phyloP scores from a whole-genome alignment of 2,797 vertebrate genomes.

The Brachyrhaphis roseni region DNA sequence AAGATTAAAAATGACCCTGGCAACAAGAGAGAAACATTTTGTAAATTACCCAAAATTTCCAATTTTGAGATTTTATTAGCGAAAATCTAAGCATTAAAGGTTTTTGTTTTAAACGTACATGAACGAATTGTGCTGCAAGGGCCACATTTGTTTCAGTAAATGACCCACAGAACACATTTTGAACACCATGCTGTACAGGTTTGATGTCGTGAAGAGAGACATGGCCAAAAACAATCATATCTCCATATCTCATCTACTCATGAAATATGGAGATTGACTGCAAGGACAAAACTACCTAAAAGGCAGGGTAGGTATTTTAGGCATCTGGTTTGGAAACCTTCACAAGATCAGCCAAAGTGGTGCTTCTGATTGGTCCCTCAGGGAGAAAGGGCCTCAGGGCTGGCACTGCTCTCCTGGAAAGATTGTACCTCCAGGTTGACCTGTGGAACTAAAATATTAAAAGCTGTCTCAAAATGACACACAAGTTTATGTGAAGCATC shows the following conservation, averaged over 20 bases:
- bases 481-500: background rate
- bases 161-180: no score
- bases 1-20: background rate
- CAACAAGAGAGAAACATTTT: background rate
- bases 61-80: background rate
- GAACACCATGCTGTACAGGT: background rate
- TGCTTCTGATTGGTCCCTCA: background rate
- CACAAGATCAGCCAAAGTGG: background rate
- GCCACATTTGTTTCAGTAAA: background rate
- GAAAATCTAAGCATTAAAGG: background rate
- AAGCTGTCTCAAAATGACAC: background rate
- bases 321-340: background rate
- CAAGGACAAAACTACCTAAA: background rate
- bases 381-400: background rate
- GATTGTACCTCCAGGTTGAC: background rate
- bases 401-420: background rate
- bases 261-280: background rate
- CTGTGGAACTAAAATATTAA: background rate
- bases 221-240: background rate
- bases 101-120: background rate
- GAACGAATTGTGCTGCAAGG: background rate
- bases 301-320: background rate
- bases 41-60: background rate
- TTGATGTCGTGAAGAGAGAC: background rate
- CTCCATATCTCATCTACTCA: no score